These are phyloP conservation scores for Phoxinus phoxinus DNA, from an alignment of 2,113 vertebrate genomes.

Conservation along the genomic window DNA sequence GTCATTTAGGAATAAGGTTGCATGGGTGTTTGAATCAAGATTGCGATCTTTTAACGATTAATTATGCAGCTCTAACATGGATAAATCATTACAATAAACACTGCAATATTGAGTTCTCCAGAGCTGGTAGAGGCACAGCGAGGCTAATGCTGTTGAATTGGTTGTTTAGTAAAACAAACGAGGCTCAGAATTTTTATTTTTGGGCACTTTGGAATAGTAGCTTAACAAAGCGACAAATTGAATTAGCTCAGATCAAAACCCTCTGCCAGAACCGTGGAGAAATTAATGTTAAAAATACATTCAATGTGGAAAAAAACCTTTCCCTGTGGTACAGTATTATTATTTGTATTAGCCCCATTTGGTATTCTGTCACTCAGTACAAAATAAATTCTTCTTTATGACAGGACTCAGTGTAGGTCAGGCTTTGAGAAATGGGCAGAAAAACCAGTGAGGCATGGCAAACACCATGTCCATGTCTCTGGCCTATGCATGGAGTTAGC, in stretches of 20 bases:
- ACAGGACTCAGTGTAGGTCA: constrained; percentile 42
- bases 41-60: too few relatives aligned
- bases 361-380: constrained; percentile 68
- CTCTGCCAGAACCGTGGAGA: background rate
- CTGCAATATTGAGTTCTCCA: too few relatives aligned
- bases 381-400: constrained; percentile 12
- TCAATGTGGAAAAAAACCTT: background rate
- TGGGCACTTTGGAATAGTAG: background rate
- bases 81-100: too few relatives aligned
- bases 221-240: background rate
- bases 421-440: constrained; percentile 24
- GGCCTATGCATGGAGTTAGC: constrained; percentile 33
- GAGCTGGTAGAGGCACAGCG: too few relatives aligned
- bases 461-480: constrained; percentile 37
- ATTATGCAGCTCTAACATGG: too few relatives aligned
- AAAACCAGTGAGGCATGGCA: constrained; percentile 20
- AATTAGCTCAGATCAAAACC: background rate
- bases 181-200: background rate
- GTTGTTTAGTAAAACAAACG: background rate
- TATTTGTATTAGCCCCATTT: constrained; percentile 73
- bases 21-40: too few relatives aligned
- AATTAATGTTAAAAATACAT: background rate
- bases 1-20: too few relatives aligned
- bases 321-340: constrained; percentile 64
- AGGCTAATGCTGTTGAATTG: background rate